Evolutionary conservation across 2,888 invertebrate species (phyloP).

Genomic region (Agonopterix alstromeriana): DNA sequence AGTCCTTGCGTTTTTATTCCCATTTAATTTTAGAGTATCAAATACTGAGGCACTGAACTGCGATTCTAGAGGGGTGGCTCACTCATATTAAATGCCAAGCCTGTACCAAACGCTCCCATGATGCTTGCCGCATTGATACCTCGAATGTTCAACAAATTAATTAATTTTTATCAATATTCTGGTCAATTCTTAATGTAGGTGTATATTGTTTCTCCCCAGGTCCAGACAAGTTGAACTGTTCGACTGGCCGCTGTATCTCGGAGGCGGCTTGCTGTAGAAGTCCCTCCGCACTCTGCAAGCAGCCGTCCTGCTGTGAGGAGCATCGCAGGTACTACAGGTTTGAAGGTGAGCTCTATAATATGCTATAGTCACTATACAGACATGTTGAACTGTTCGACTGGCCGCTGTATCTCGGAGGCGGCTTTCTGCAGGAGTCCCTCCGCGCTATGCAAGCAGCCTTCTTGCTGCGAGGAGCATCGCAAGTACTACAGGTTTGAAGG

Average conservation of each 20-base stretch:
- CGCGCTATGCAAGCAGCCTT: slow-evolving; percentile 48
- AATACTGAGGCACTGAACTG: too few species aligned
- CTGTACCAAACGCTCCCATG: too few species aligned
- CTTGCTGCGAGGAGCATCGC: slow-evolving; percentile 55
- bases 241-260: slow-evolving; percentile 72
- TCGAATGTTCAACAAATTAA: too few species aligned
- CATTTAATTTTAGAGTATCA: too few species aligned
- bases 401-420: slow-evolving; percentile 70
- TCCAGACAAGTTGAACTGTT: slow-evolving; percentile 66
- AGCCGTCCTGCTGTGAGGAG: slow-evolving; percentile 60
- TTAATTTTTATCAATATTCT: too few species aligned
- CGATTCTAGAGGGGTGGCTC: too few species aligned
- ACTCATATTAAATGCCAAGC: too few species aligned
- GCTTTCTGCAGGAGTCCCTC: slow-evolving; percentile 65
- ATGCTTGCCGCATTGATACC: too few species aligned
- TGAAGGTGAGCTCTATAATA: slow-evolving; percentile 19
- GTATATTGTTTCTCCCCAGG: too few species aligned
- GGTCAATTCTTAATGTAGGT: too few species aligned
- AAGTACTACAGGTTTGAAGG: slow-evolving; percentile 26
- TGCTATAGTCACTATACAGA: slow-evolving; percentile 19
- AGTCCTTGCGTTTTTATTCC: too few species aligned
- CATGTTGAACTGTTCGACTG: slow-evolving; percentile 70
- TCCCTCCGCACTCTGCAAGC: slow-evolving; percentile 37
- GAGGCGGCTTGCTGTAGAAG: slow-evolving; percentile 70
- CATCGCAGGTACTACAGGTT: slow-evolving; percentile 26